Evolutionary conservation across 2,888 invertebrate genomes (phyloP).

Genomic region (Carpatolechia fugitivella): DNA sequence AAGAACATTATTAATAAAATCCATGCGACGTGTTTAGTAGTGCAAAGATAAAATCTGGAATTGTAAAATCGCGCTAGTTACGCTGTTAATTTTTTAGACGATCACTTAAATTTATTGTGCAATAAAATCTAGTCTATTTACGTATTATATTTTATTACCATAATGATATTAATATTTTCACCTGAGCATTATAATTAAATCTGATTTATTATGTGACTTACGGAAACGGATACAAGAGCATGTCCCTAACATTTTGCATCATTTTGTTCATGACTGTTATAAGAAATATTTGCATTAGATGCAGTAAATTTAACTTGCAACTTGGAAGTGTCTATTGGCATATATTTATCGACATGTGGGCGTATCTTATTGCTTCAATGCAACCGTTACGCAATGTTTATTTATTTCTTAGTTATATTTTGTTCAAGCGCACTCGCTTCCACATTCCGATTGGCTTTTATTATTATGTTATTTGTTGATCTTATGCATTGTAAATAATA

Average conservation of each 20-base stretch:
- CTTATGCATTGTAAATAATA: slow-evolving; percentile 36
- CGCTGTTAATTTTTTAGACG: no score
- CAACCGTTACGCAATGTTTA: slow-evolving; percentile 56
- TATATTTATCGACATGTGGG: slow-evolving; percentile 1
- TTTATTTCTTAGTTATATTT: slow-evolving; percentile 42
- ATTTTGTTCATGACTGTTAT: neutral
- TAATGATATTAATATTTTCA: no score
- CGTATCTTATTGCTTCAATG: slow-evolving; percentile 20
- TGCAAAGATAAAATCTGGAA: no score
- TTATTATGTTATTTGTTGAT: slow-evolving; percentile 53
- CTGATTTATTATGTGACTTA: no score
- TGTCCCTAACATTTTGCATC: neutral
- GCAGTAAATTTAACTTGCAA: slow-evolving; percentile 6
- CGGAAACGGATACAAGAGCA: neutral
- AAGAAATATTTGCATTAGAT: neutral
- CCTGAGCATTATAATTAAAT: no score
- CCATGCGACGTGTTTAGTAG: no score
- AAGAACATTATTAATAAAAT: no score
- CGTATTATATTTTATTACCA: no score
- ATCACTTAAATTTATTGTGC: no score
- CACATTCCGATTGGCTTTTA: slow-evolving; percentile 65
- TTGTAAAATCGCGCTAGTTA: no score
- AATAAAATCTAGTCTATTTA: no score
- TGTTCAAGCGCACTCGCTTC: slow-evolving; percentile 46
- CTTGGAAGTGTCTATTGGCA: slow-evolving; percentile 8